Base-by-base conservation (phyloP, 2,113 vertebrate species). In the Uropsilus gracilis region DNA sequence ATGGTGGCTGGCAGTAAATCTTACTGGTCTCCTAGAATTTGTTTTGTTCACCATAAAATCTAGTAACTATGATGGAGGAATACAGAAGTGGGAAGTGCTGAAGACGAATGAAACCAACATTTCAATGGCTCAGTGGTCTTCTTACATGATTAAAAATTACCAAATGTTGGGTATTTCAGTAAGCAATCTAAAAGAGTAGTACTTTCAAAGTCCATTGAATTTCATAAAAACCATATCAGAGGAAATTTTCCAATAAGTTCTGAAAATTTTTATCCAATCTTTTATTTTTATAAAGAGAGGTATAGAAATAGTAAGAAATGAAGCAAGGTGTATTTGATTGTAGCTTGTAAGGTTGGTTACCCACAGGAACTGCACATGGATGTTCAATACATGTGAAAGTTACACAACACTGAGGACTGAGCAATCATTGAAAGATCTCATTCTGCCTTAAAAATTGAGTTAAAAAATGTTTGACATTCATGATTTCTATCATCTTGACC, bases 1-100 rank as follows among this genome's bases (percentile, higher is more conserved):
- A 66, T 12, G 39, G 37, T 11, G 84, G 93, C 18, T 3, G 82
- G 78, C 16, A 69, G 63, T 94, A 61, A 78, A 82, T 93, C 57
- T 82, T 68, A 82, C 55, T 89, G 16, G 83, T 96, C 94, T 91
- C 95, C 85, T 46, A 95, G 68, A 66, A n/a, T 91, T 96, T 92
- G 64, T 66, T 80, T 68, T 30, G n/a, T n/a, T 5, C 89, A 39
- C 50, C 1, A 6, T 13, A 61, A 94, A 87, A 89, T 16, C 95
- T 30, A 89, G 34, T 0, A 75, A 93, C 93, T 89, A 50, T 86
- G 71, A 85, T 39, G 44, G 55, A 73, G 0, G 39, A 90, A 88
- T 37, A 9, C 42, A 86, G 71, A 76, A 48, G 61, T n/a, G 17
- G 59, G 2, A 8, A 20, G 37, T 63, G 34, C 28, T 63, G 78